Base-by-base conservation (phyloP, 1,140 invertebrate genomes). In the Temnothorax nylanderi region DNA sequence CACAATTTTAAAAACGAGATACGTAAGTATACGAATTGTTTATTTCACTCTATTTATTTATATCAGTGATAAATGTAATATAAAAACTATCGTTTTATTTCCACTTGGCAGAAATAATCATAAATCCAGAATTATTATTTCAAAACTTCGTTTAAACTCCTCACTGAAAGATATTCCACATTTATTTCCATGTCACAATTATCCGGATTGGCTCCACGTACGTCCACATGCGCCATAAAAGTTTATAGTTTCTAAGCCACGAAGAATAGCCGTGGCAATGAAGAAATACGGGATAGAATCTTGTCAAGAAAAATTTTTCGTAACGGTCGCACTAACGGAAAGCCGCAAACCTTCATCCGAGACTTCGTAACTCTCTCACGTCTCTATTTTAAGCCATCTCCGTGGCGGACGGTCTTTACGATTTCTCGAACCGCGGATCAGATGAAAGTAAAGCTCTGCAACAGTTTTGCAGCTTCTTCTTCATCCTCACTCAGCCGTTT, bases 311-410 rank as follows among this genome's bases (percentile, higher is more conserved):
- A 65, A 90, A 90, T 77, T 88, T 82, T 74, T 72, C 60, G 82
- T 75, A 67, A 88, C 32, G 69, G 74, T 60, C 60, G 89, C 56
- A 64, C 65, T 69, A 88, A 90, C 87, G 82, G 64, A 86, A 88
- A 87, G 69, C 74, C 80, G 76, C 81, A 32, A 41, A 65, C 37
- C 67, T 85, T 88, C 82, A 77, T 86, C 75, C 54, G 54, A 49
- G 69, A 88, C 86, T 90, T 90, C 77, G 89, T 90, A 90, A 90
- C 69, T 89, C 77, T 65, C 82, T 91, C 90, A 90, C 87, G 89
- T 88, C 51, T 86, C 56, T 74, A 71, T 90, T 90, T 90, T 90
- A 90, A 90, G 89, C 89, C 76, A 78, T 90, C 87, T 82, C 77
- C 89, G 60, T 74, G 56, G 67, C 54, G 89, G 75, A 90, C 71